A percentile compares a stretch with the other conserved stretches of the same genome.
phyloP scores from a whole-genome alignment of 2,113 vertebrate species.

The Syrmaticus mikado region DNA sequence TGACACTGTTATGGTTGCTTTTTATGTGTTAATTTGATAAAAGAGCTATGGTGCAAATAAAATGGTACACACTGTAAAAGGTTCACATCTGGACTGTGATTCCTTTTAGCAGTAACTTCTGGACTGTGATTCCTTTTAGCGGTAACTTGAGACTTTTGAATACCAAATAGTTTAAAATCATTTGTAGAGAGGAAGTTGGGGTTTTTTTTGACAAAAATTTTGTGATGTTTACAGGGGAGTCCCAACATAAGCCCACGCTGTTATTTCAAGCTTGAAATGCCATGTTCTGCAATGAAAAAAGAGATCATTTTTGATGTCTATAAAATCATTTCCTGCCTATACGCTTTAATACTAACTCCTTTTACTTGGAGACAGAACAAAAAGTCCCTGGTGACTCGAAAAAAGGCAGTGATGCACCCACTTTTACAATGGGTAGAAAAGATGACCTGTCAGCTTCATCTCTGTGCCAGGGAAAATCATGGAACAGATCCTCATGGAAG shows the following conservation, averaged over 20 bases:
- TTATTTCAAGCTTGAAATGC: neutral
- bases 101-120: neutral
- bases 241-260: neutral
- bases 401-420: neutral
- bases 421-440: neutral
- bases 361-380: neutral
- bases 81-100: neutral
- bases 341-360: neutral
- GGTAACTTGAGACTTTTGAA: neutral
- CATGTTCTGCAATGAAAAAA: neutral
- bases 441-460: neutral
- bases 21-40: constrained; percentile 62
- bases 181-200: neutral
- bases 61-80: neutral
- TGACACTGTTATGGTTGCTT: constrained; percentile 41
- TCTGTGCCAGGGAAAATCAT: neutral
- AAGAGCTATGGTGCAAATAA: constrained; percentile 39
- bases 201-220: neutral
- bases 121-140: constrained; percentile 3
- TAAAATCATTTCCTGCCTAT: neutral
- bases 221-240: neutral
- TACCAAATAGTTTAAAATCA: neutral
- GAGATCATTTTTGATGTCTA: neutral
- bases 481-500: neutral
- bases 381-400: neutral